Evolutionary conservation across 2,113 vertebrate species (phyloP).

Genomic region (Boulengeromyrus knoepffleri): DNA sequence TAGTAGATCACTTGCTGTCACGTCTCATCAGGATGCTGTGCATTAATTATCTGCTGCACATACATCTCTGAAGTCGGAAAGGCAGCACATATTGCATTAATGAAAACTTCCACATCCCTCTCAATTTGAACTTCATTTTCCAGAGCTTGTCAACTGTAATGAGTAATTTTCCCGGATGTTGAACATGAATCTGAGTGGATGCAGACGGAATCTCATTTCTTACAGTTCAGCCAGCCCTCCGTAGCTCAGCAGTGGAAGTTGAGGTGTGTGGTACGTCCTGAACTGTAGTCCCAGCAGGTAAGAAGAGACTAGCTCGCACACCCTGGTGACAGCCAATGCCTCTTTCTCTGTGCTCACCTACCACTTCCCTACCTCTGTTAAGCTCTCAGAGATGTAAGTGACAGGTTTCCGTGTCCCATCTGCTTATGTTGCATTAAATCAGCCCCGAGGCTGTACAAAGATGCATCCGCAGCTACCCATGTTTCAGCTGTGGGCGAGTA

Average conservation of each 20-base stretch:
- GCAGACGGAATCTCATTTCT: neutral
- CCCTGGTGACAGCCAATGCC: neutral
- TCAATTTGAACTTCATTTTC: constrained; percentile 7
- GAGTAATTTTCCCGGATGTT: constrained; percentile 5
- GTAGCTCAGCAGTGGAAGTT: constrained; percentile 22
- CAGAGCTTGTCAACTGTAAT: constrained; percentile 15
- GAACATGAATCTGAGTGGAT: constrained; percentile 13
- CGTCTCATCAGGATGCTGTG: neutral
- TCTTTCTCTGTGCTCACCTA: neutral
- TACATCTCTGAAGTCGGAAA: constrained; percentile 2
- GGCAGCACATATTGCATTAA: neutral
- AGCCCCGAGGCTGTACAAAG: neutral
- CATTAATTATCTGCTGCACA: neutral
- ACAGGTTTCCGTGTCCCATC: neutral
- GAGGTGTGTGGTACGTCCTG: constrained; percentile 29
- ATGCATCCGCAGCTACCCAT: neutral
- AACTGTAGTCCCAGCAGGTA: constrained; percentile 24
- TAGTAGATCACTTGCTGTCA: neutral
- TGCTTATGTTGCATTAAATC: neutral
- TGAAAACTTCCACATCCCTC: constrained; percentile 16
- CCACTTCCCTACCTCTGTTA: constrained; percentile 26
- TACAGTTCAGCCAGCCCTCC: constrained; percentile 19
- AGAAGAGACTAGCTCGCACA: neutral
- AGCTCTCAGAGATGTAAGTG: neutral
- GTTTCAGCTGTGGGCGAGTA: neutral